phyloP scores from a whole-genome alignment of 2,797 vertebrate genomes.

The Takifugu rubripes region DNA sequence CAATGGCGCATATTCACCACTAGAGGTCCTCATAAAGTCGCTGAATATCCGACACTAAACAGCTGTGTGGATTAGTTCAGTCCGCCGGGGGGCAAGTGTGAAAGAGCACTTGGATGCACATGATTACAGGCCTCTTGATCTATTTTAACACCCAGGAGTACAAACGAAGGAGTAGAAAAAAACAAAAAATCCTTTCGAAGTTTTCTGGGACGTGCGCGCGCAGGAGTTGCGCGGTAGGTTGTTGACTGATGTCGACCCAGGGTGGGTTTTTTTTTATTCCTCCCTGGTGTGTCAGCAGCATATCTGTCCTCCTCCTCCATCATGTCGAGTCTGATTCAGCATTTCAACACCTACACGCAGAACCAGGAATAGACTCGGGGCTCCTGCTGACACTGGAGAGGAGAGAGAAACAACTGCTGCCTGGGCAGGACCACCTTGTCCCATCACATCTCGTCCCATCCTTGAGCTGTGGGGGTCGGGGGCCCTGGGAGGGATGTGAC shows the following conservation, averaged over 20 bases:
- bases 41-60: constrained; percentile 27
- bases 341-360: constrained; percentile 70
- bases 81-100: constrained; percentile 37
- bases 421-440: constrained; percentile 24
- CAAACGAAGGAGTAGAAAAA: not conserved
- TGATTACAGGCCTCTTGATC: constrained; percentile 5
- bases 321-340: constrained; percentile 69
- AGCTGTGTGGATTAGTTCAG: constrained; percentile 43
- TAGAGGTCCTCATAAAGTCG: constrained; percentile 60
- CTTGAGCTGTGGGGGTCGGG: constrained; percentile 6
- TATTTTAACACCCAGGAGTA: constrained; percentile 6
- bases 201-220: not conserved
- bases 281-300: constrained; percentile 46
- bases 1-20: constrained; percentile 39
- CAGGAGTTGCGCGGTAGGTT: constrained; percentile 4
- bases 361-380: constrained; percentile 65
- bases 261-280: constrained; percentile 23
- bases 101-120: constrained; percentile 16
- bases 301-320: constrained; percentile 64
- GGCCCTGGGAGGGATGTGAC: too few species aligned
- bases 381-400: constrained; percentile 47
- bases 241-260: constrained; percentile 9
- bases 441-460: constrained; percentile 32
- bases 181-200: not conserved
- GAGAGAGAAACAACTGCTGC: constrained; percentile 41